Conservation (phyloP, 2,888 invertebrate species). For the Embidobia sp. region DNA sequence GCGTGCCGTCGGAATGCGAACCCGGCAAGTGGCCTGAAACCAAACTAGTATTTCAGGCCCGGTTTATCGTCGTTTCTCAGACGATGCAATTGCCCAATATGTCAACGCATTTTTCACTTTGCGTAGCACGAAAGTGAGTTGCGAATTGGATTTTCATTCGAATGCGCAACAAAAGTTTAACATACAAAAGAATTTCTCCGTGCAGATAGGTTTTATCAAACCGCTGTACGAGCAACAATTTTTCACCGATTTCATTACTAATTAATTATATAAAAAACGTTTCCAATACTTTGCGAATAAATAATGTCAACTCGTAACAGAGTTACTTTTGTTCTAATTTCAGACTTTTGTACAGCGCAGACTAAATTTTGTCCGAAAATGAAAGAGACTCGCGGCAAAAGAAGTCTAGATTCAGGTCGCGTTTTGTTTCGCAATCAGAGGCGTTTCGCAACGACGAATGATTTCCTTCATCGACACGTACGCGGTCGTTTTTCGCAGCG, state of each 20-base stretch:
- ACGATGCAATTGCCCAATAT: conserved; percentile 37
- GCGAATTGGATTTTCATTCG: not conserved
- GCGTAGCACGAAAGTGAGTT: conserved; percentile 7
- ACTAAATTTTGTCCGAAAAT: not conserved
- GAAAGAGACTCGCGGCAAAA: no score
- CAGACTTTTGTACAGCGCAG: no score
- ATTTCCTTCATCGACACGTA: conserved; percentile 36
- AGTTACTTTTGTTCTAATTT: no score
- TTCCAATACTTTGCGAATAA: no score
- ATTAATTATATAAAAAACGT: no score
- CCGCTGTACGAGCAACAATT: no score
- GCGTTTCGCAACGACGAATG: conserved; percentile 30
- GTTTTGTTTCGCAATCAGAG: conserved; percentile 24
- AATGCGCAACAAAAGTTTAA: not conserved
- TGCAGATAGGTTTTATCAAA: no score
- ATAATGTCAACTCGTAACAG: no score
- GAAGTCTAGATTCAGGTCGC: conserved; percentile 2
- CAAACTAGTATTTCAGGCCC: conserved; percentile 50
- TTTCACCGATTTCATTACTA: no score
- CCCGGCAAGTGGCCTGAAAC: conserved; percentile 34
- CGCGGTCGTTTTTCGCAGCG: conserved; percentile 20
- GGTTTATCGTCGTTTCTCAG: conserved; percentile 41
- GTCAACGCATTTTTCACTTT: conserved; percentile 34
- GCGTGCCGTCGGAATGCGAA: conserved; percentile 48
- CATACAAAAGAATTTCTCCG: no score